These are phyloP conservation scores for Criorhina ranunculi DNA, from an alignment of 2,888 invertebrate genomes.

Conservation along the genomic window DNA sequence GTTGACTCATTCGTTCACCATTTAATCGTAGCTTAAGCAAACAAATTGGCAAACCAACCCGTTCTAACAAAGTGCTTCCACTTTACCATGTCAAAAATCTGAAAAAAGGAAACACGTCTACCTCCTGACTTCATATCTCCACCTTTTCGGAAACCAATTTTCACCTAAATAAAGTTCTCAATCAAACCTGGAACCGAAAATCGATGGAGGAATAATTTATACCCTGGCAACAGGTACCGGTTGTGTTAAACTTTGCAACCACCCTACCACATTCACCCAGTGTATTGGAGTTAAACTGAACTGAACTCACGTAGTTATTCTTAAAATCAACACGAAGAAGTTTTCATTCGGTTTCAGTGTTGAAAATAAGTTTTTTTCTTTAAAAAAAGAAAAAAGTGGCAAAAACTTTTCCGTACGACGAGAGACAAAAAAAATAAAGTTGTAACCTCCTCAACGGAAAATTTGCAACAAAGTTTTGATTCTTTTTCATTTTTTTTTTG, in stretches of 20 bases:
- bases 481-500: no score
- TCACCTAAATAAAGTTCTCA: conserved; percentile 42
- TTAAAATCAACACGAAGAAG: conserved; percentile 42
- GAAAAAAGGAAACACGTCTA: no score
- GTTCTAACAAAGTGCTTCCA: no score
- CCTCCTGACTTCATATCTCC: neutral
- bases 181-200: conserved; percentile 40
- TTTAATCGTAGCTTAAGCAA: no score
- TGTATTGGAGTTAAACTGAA: conserved; percentile 7
- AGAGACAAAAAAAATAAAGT: no score
- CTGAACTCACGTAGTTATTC: conserved; percentile 40
- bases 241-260: neutral
- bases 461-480: no score
- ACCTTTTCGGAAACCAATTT: conserved; percentile 16
- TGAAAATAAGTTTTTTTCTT: conserved; percentile 10
- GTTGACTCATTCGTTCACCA: no score
- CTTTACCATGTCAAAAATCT: no score
- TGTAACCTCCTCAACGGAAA: no score
- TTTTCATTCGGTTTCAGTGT: conserved; percentile 32
- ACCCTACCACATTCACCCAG: no score
- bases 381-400: neutral
- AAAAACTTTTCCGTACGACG: no score
- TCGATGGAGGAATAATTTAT: conserved; percentile 32
- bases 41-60: no score
- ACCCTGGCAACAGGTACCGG: conserved; percentile 38